Percentiles rank a stretch among this genome's conserved stretches.
These are phyloP conservation scores for Syngnathus scovelli DNA, from an alignment of 2,113 vertebrate genomes.

Conservation along the genomic window DNA sequence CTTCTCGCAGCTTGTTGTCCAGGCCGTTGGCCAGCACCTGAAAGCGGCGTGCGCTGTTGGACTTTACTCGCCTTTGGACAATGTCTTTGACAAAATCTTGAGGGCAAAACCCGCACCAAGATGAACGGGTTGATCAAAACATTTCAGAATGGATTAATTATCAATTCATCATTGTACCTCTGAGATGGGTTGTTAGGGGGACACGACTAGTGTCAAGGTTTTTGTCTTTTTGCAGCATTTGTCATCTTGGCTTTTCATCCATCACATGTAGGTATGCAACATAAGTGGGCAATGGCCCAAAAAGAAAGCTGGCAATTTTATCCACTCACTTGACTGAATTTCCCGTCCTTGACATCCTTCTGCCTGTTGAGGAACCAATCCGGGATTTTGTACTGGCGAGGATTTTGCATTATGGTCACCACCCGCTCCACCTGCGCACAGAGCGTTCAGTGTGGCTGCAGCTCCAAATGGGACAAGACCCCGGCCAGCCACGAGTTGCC, in stretches of 20 bases:
- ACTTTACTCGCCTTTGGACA: too few relatives aligned
- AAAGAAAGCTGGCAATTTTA: not conserved
- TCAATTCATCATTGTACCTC: too few relatives aligned
- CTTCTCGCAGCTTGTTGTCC: conserved; percentile 92
- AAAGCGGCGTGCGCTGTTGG: not conserved
- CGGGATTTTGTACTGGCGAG: conserved; percentile 93
- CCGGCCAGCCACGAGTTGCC: not conserved
- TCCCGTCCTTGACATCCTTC: conserved; percentile 91
- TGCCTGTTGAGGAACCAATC: conserved; percentile 97
- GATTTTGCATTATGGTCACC: conserved; percentile 96
- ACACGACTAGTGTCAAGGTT: too few relatives aligned
- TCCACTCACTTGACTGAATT: conserved; percentile 87
- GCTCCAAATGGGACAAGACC: not conserved
- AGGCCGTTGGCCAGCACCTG: conserved; percentile 89
- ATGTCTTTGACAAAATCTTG: too few relatives aligned
- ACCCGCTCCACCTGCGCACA: conserved; percentile 82
- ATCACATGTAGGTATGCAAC: too few relatives aligned
- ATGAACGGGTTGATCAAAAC: too few relatives aligned
- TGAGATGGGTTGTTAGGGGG: too few relatives aligned
- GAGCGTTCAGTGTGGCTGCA: not conserved
- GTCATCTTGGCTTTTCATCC: too few relatives aligned
- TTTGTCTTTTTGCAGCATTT: too few relatives aligned
- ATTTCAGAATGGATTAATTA: too few relatives aligned
- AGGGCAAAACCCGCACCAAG: too few relatives aligned
- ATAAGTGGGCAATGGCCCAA: too few relatives aligned